Evolutionary conservation across 2,113 vertebrate genomes (phyloP).

Genomic region (Phycodurus eques): DNA sequence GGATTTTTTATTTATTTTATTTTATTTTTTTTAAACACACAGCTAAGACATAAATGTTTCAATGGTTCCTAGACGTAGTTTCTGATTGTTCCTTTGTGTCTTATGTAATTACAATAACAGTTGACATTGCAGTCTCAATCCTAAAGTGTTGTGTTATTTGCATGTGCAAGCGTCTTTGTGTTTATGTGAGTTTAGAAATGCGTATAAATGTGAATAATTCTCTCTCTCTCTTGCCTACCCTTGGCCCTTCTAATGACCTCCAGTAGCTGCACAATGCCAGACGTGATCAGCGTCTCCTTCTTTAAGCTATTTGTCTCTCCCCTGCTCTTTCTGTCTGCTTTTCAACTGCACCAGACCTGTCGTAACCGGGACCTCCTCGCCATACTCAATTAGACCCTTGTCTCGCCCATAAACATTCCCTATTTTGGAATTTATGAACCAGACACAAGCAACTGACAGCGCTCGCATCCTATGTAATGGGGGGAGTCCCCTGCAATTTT

Average conservation of each 20-base stretch:
- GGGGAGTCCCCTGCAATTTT: not conserved
- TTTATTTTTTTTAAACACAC: no score
- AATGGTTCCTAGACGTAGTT: slow-evolving; percentile 1
- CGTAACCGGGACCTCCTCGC: slow-evolving; percentile 34
- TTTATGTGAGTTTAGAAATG: slow-evolving; percentile 3
- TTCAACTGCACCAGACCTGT: slow-evolving; percentile 29
- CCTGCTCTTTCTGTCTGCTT: slow-evolving; percentile 5
- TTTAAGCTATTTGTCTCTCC: not conserved
- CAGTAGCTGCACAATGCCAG: not conserved
- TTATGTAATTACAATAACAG: slow-evolving; percentile 60
- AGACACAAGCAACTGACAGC: slow-evolving; percentile 32
- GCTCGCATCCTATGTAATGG: slow-evolving; percentile 29
- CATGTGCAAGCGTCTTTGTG: slow-evolving; percentile 5
- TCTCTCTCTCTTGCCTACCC: not conserved
- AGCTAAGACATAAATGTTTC: no score
- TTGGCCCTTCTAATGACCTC: not conserved
- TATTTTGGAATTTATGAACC: slow-evolving; percentile 46
- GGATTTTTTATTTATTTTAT: not conserved
- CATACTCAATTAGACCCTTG: slow-evolving; percentile 32
- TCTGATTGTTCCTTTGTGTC: slow-evolving; percentile 65
- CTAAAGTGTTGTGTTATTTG: slow-evolving; percentile 25
- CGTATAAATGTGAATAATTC: not conserved
- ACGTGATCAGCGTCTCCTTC: slow-evolving; percentile 5
- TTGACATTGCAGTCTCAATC: slow-evolving; percentile 73
- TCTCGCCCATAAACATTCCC: slow-evolving; percentile 49